A percentile compares a stretch with the other conserved stretches of the same genome.
Conservation (phyloP, 2,113 vertebrate species). For the Sturnira hondurensis region DNA sequence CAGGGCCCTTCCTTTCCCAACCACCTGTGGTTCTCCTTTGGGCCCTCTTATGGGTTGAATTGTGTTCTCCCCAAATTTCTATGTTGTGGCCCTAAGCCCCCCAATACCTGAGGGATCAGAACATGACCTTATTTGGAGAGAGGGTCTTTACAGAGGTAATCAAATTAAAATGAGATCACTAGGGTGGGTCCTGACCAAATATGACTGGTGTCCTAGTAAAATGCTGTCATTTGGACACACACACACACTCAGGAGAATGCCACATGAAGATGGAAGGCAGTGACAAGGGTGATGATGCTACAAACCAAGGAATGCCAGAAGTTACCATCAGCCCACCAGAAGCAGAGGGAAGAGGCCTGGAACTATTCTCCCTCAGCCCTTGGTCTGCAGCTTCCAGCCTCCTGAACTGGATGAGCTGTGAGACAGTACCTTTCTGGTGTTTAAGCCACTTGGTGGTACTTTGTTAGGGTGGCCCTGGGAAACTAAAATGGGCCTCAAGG, state of each 20-base stretch:
- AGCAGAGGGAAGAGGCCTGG: neutral
- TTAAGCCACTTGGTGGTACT: neutral
- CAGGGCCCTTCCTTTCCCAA: neutral
- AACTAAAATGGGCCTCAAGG: neutral
- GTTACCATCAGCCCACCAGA: neutral
- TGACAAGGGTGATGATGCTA: neutral
- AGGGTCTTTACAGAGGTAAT: neutral
- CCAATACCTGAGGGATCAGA: neutral
- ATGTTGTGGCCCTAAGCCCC: neutral
- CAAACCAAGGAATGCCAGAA: neutral
- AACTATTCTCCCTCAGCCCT: neutral
- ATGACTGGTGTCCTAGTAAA: neutral
- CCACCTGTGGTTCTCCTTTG: neutral
- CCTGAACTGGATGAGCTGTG: neutral
- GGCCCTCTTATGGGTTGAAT: neutral
- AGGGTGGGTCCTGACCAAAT: neutral
- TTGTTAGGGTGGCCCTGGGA: neutral
- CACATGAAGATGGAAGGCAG: neutral
- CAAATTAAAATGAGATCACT: neutral
- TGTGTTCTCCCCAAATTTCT: neutral
- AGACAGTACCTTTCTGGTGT: neutral
- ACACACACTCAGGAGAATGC: neutral
- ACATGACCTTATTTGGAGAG: neutral
- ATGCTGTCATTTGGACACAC: neutral
- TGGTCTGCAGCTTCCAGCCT: neutral